Conservation (phyloP, 2,113 vertebrate genomes). For the Hystrix cristata region DNA sequence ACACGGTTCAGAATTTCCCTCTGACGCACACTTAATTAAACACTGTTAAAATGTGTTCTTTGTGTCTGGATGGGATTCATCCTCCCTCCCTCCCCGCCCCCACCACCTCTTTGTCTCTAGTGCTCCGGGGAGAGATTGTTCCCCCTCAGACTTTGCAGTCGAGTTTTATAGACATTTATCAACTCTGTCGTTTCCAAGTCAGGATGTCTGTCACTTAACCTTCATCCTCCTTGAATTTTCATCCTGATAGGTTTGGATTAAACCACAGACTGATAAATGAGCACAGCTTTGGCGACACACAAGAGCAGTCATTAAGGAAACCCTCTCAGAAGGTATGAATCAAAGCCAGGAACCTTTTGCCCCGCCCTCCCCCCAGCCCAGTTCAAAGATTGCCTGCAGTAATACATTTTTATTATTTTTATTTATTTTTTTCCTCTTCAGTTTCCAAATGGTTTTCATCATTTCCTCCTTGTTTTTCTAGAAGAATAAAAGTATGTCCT, state of each 20-base stretch:
- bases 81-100: not conserved
- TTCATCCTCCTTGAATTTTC: slow-evolving; percentile 85
- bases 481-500: slow-evolving; percentile 68
- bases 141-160: slow-evolving; percentile 67
- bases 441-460: slow-evolving; percentile 76
- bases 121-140: slow-evolving; percentile 55
- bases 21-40: slow-evolving; percentile 83
- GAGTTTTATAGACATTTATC: slow-evolving; percentile 76
- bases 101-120: slow-evolving; percentile 51
- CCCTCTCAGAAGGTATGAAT: slow-evolving; percentile 78
- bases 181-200: slow-evolving; percentile 65
- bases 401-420: slow-evolving; percentile 69
- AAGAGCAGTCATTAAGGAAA: slow-evolving; percentile 84
- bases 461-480: slow-evolving; percentile 75
- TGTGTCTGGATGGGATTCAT: slow-evolving; percentile 19
- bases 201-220: slow-evolving; percentile 82
- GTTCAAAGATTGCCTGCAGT: slow-evolving; percentile 64
- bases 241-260: slow-evolving; percentile 81
- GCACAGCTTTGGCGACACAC: slow-evolving; percentile 73
- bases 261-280: slow-evolving; percentile 84
- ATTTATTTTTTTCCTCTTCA: slow-evolving; percentile 69
- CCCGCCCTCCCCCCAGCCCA: not conserved
- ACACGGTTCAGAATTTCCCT: slow-evolving; percentile 66
- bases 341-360: slow-evolving; percentile 75
- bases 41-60: slow-evolving; percentile 60